Evolutionary conservation across 2,113 vertebrate species (phyloP), one percentile per base, ranked within the genome.

Genomic region (Stomatorhinus ivindoensis): DNA sequence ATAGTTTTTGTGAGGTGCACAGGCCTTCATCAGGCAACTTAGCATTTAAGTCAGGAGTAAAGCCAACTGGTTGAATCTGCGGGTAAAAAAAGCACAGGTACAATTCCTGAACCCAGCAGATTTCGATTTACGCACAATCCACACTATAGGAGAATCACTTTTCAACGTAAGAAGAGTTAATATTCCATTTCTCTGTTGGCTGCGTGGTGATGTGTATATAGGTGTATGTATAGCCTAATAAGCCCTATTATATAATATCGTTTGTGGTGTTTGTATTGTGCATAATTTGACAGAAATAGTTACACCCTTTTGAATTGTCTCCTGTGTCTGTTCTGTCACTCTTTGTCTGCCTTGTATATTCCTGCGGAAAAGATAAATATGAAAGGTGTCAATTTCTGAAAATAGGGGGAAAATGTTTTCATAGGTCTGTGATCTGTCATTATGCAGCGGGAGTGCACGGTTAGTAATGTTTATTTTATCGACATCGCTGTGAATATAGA

Each of bases 11-110:
- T n/a, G n/a, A 88, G 51, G 44, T 51, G 86, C 46, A 88, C 91
- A 87, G 89, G 91, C 89, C 90, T 84, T 91, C 90, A 89, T 85
- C 86, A 31, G 86, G 91, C 91, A 88, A 87, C 48, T 89, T 58
- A 58, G 76, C 87, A 31, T 85, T 88, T 87, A 76, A 90, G 90
- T 55, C 91, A 86, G 69, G 90, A 92, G 86, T 88, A 85, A 61
- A 90, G 89, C 90, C 90, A 91, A 76, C 84, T 19, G 55, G 86
- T 88, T 88, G 17, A 86, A 88, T 89, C 87, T 89, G 83, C 90
- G 89, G 73, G 90, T 89, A 27, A 61, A 88, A 69, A 89, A 87
- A 15, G 9, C 51, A 55, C 55, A 89, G 53, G 80, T 51, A 90
- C 44, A 86, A 82, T 89, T 31, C 53, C 27, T 61, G 61, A 84